phyloP scores from a whole-genome alignment of 2,113 vertebrate genomes.

The Ursus arctos region DNA sequence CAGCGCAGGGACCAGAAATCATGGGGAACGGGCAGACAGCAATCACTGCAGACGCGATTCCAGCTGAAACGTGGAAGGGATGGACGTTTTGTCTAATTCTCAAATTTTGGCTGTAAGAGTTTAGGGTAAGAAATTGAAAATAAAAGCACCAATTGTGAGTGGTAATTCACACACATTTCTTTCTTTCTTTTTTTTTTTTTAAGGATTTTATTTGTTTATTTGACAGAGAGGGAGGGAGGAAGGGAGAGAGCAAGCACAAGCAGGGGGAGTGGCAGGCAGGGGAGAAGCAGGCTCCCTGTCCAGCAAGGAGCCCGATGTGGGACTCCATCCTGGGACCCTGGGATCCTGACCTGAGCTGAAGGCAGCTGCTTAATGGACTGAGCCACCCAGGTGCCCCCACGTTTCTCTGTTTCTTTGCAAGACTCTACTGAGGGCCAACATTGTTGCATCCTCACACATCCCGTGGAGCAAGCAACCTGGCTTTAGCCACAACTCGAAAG shows the following conservation, averaged over 20 bases:
- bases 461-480: neutral
- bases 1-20: neutral
- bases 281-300: neutral
- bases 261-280: neutral
- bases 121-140: neutral
- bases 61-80: neutral
- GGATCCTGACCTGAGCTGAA: neutral
- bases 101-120: neutral
- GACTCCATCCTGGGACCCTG: neutral
- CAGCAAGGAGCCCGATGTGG: neutral
- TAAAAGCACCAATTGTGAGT: neutral
- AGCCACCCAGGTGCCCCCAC: neutral
- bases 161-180: neutral
- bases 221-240: neutral
- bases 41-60: neutral
- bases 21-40: accelerated
- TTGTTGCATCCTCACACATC: neutral
- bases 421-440: neutral
- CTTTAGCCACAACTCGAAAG: neutral
- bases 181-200: neutral
- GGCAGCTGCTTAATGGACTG: neutral
- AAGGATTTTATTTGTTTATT: neutral
- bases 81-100: neutral
- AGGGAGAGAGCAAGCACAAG: neutral
- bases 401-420: neutral